Conservation (phyloP, 2,113 vertebrate genomes). For the Synodontis membranacea region DNA sequence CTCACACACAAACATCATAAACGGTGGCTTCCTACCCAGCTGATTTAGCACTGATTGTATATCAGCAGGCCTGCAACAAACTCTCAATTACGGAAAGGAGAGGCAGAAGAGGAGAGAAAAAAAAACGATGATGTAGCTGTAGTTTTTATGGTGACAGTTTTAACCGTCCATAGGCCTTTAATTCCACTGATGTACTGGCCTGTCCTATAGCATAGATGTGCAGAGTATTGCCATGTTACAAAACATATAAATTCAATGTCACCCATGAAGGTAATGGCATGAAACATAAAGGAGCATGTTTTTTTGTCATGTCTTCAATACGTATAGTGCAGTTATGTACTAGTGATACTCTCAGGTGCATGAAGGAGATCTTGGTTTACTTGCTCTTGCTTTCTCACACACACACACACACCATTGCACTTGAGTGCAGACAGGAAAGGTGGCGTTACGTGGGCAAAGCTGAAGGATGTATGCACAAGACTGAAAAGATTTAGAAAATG, state of each 20-base stretch:
- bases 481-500: not conserved
- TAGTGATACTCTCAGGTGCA: not conserved
- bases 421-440: not conserved
- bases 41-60: not conserved
- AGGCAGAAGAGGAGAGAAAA: not conserved
- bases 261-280: not conserved
- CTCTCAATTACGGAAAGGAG: not conserved
- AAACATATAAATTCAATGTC: slow-evolving; percentile 9
- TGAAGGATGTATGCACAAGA: not conserved
- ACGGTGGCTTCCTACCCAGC: not conserved
- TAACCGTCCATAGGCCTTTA: slow-evolving; percentile 8
- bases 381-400: not conserved
- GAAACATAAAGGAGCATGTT: not conserved
- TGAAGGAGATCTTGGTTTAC: not conserved
- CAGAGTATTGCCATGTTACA: not conserved
- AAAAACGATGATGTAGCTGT: not conserved
- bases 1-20: not conserved
- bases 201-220: not conserved
- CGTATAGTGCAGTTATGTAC: not conserved
- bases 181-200: slow-evolving; percentile 6
- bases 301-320: not conserved
- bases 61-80: not conserved
- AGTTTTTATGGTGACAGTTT: not conserved
- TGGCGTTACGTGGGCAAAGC: not conserved
- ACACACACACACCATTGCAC: not conserved